Evolutionary conservation across 2,888 invertebrate genomes (phyloP).

Genomic region (Epistrophe eligans): DNA sequence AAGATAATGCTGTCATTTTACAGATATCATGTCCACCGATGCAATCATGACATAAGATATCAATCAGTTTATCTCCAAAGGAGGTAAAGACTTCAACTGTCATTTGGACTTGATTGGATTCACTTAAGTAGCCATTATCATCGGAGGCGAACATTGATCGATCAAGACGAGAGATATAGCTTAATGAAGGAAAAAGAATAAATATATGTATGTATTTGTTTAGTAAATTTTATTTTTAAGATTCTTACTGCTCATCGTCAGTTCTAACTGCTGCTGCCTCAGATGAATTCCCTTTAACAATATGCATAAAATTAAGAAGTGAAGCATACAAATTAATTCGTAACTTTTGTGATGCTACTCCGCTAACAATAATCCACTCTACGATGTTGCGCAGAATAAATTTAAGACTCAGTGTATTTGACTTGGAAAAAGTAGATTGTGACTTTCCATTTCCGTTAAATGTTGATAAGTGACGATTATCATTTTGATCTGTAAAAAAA

Average conservation of each 20-base stretch:
- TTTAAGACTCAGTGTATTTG: slow-evolving; percentile 69
- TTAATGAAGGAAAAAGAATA: slow-evolving; percentile 80
- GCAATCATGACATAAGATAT: slow-evolving; percentile 93
- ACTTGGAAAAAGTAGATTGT: slow-evolving; percentile 74
- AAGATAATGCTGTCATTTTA: slow-evolving; percentile 93
- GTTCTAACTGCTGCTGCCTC: slow-evolving; percentile 78
- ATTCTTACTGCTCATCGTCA: slow-evolving; percentile 77
- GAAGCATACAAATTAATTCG: slow-evolving; percentile 94
- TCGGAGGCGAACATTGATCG: slow-evolving; percentile 84
- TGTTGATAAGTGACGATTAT: slow-evolving; percentile 40
- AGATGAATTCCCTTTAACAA: slow-evolving; percentile 85
- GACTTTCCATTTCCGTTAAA: slow-evolving; percentile 44
- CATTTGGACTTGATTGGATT: slow-evolving; percentile 79
- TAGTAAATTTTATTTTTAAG: slow-evolving; percentile 62
- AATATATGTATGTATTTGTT: not conserved
- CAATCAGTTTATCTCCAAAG: slow-evolving; percentile 92
- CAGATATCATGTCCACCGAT: slow-evolving; percentile 95
- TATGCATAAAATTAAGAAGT: slow-evolving; percentile 91
- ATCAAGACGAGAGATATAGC: slow-evolving; percentile 88
- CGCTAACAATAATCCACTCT: slow-evolving; percentile 92
- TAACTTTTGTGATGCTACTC: slow-evolving; percentile 92
- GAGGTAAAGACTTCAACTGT: slow-evolving; percentile 87
- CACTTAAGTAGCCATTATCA: slow-evolving; percentile 88
- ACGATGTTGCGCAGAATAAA: slow-evolving; percentile 90
- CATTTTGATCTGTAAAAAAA: slow-evolving; percentile 53